Percentiles rank a stretch among this genome's conserved stretches.
phyloP scores from a whole-genome alignment of 37 sponge, comb jelly and placozoan genomes.

The Chondrosia reniformis region DNA sequence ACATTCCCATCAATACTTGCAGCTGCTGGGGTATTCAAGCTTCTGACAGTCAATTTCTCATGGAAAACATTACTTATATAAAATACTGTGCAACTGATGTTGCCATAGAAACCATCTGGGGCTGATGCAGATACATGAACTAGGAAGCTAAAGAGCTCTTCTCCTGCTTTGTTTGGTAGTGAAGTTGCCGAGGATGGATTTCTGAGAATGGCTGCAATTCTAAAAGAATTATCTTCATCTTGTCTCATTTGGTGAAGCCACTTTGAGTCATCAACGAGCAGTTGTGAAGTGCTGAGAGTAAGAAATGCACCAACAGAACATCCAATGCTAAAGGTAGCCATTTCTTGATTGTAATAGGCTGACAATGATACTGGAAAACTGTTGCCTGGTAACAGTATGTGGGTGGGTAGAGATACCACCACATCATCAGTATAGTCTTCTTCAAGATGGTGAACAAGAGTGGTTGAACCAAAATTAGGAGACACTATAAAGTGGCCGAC shows the following conservation, averaged over 20 bases:
- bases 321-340: slow-evolving; percentile 55
- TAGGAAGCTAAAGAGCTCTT: slow-evolving; percentile 41
- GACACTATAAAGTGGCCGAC: slow-evolving; percentile 27
- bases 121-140: slow-evolving; percentile 30
- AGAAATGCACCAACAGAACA: slow-evolving; percentile 36
- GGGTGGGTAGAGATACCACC: slow-evolving; percentile 41
- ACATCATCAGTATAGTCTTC: slow-evolving; percentile 26
- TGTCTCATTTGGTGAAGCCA: slow-evolving; percentile 52
- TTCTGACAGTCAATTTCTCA: slow-evolving; percentile 56
- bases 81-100: slow-evolving; percentile 40
- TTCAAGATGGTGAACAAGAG: slow-evolving; percentile 9
- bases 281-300: slow-evolving; percentile 11
- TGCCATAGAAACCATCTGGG: neutral
- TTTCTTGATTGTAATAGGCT: slow-evolving; percentile 50
- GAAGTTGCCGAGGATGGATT: slow-evolving; percentile 33
- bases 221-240: slow-evolving; percentile 8
- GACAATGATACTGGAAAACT: slow-evolving; percentile 33
- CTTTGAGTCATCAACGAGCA: slow-evolving; percentile 26
- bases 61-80: slow-evolving; percentile 57
- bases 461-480: slow-evolving; percentile 28
- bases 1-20: slow-evolving; percentile 9
- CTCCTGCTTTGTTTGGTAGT: neutral
- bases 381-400: slow-evolving; percentile 32
- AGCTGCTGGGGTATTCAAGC: slow-evolving; percentile 24
- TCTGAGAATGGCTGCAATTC: slow-evolving; percentile 46